These are phyloP conservation scores for Campylomormyrus tamandua DNA, from an alignment of 2,113 vertebrate species.

Conservation along the genomic window DNA sequence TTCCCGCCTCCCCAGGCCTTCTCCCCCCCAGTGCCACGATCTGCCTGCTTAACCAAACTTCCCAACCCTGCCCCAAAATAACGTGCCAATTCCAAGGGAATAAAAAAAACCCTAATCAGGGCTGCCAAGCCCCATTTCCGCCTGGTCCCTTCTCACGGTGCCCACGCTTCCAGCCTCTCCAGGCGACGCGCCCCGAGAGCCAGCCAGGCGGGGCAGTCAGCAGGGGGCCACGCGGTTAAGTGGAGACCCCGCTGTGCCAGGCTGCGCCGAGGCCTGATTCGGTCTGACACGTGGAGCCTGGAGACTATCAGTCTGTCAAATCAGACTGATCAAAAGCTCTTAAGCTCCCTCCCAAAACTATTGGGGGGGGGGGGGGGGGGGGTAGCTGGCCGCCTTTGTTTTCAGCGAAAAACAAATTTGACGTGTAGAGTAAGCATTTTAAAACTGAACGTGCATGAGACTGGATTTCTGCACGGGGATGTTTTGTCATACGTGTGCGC, in stretches of 20 bases:
- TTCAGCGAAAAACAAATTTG: background rate
- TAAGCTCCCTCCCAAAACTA: no score
- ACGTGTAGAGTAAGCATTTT: background rate
- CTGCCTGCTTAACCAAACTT: background rate
- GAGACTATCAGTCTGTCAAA: background rate
- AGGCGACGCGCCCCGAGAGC: conserved; percentile 46
- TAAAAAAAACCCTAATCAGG: background rate
- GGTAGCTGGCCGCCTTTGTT: background rate
- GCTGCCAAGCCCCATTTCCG: background rate
- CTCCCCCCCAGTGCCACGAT: background rate
- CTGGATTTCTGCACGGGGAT: background rate
- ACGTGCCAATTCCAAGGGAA: background rate
- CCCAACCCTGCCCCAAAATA: background rate
- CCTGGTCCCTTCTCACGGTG: background rate
- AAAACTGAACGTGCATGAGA: background rate
- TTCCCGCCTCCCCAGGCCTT: background rate
- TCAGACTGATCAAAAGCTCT: background rate
- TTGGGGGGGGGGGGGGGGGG: background rate
- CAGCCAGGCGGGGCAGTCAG: conserved; percentile 28
- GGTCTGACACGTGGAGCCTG: conserved; percentile 45
- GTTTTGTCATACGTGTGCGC: background rate
- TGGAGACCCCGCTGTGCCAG: conserved; percentile 39
- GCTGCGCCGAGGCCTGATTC: conserved; percentile 45
- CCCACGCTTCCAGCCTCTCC: background rate
- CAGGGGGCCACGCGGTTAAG: conserved; percentile 34